Conservation (phyloP, 2,797 vertebrate genomes). For the Gymnoscopelus braueri region DNA sequence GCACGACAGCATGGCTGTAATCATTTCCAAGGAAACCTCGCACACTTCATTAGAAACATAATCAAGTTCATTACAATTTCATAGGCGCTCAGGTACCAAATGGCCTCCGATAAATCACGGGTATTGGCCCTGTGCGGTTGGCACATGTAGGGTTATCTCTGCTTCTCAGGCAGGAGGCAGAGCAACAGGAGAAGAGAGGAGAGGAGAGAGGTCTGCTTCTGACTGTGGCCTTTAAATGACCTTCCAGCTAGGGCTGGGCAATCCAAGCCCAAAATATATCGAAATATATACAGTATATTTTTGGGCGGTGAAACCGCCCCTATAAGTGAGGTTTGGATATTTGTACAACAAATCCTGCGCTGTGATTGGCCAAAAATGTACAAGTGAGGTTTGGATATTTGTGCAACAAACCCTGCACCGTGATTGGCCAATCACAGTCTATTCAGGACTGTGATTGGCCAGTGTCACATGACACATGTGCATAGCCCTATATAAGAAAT, state of each 20-base stretch:
- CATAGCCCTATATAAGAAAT: no score
- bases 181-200: not conserved
- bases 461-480: no score
- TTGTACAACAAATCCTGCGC: no score
- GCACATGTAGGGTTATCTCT: conserved; percentile 79
- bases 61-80: conserved; percentile 86
- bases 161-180: conserved; percentile 65
- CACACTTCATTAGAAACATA: conserved; percentile 87
- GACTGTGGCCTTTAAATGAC: conserved; percentile 75
- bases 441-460: no score
- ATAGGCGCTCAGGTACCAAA: conserved; percentile 84
- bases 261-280: not conserved
- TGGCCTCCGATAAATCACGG: conserved; percentile 81
- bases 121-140: conserved; percentile 72
- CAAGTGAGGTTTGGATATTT: no score
- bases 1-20: conserved; percentile 70
- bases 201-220: conserved; percentile 44
- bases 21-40: conserved; percentile 78
- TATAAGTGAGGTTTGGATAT: no score
- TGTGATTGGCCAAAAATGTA: no score
- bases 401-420: no score
- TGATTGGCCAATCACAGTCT: no score
- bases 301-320: no score
- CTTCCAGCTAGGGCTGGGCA: conserved; percentile 52
- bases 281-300: no score